Evolutionary conservation across 1,140 invertebrate genomes (phyloP).

Genomic region (Diachasmimorpha longicaudata): DNA sequence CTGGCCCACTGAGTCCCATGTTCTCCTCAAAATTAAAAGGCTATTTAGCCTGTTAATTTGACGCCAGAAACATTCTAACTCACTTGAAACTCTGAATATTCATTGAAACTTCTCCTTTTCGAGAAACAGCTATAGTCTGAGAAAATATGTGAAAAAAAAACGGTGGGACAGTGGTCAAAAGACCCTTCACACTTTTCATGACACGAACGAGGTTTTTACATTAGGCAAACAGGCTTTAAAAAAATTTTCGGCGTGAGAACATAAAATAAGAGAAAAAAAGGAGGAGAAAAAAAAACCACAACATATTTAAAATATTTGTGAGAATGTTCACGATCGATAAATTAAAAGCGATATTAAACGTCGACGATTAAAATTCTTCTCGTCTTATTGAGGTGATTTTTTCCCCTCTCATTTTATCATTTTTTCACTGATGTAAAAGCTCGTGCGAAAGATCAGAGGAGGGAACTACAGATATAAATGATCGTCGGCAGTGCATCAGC

Average conservation of each 20-base stretch:
- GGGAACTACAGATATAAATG: constrained; percentile 29
- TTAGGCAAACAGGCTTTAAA: constrained; percentile 13
- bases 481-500: constrained; percentile 32
- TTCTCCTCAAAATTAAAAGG: neutral
- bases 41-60: neutral
- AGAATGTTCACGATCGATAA: constrained; percentile 25
- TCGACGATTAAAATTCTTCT: constrained; percentile 32
- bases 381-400: constrained; percentile 9
- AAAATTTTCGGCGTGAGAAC: constrained; percentile 17
- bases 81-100: neutral
- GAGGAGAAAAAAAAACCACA: neutral
- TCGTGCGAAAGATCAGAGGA: constrained; percentile 23
- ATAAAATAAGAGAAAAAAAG: neutral
- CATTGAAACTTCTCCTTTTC: neutral
- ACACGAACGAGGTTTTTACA: constrained; percentile 22
- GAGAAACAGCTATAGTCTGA: neutral
- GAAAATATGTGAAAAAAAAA: neutral
- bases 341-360: constrained; percentile 31
- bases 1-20: neutral
- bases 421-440: constrained; percentile 7
- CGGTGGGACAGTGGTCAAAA: neutral
- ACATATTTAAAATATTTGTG: constrained; percentile 4
- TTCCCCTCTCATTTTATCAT: neutral
- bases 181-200: constrained; percentile 6
- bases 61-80: neutral